A percentile compares a stretch with the other conserved stretches of the same genome.
phyloP scores from a whole-genome alignment of 2,888 invertebrate genomes.

The Drosophila kuntzei region DNA sequence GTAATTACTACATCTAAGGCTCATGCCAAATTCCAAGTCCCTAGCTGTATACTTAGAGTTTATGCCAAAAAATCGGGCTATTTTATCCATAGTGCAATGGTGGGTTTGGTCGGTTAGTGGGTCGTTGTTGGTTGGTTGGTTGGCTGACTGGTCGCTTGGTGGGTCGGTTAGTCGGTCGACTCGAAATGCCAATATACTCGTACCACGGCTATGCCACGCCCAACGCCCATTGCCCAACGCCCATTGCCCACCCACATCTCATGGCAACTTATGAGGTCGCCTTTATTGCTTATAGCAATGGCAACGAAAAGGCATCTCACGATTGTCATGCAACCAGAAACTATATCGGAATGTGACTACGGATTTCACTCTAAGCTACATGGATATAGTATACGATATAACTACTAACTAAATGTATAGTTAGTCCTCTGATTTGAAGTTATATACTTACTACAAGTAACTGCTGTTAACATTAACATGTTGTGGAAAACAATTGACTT shows the following conservation, averaged over 20 bases:
- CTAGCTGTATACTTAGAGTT: too few species aligned
- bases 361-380: constrained; percentile 3
- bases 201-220: constrained; percentile 23
- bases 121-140: constrained; percentile 3
- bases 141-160: background rate
- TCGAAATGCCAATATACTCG: constrained; percentile 11
- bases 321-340: constrained; percentile 15
- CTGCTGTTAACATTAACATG: constrained; percentile 4
- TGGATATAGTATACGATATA: background rate
- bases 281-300: constrained; percentile 34
- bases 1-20: too few species aligned
- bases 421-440: constrained; percentile 7
- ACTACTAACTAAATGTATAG: background rate
- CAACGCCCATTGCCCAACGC: constrained; percentile 41
- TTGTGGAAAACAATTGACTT: background rate
- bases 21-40: too few species aligned
- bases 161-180: constrained; percentile 6
- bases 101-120: constrained; percentile 8
- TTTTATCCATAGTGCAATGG: too few species aligned
- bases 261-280: constrained; percentile 37
- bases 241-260: constrained; percentile 32
- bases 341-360: constrained; percentile 2
- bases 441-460: background rate
- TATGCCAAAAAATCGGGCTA: too few species aligned
- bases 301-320: constrained; percentile 19